Base-by-base conservation (phyloP, 2,888 invertebrate species). In the Phortica okadai region DNA sequence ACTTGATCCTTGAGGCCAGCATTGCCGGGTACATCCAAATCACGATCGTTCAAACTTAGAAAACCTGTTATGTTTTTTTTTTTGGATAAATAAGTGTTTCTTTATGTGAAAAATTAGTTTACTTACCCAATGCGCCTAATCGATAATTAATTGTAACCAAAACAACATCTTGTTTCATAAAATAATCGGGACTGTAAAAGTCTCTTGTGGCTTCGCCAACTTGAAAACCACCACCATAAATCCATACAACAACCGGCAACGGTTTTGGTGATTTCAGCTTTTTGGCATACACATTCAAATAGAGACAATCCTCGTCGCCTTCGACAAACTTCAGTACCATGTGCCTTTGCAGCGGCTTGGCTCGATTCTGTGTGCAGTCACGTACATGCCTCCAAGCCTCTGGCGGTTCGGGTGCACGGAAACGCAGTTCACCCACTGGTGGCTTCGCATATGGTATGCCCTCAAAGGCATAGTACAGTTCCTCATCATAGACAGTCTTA, bases 261-360 rank as follows among this genome's bases (percentile, higher is more conserved):
- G 83, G 87, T 80, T 80, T 81, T 73, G 44, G 77, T 66, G 73
- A 82, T 75, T 50, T 79, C 80, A 91, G 82, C 72, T 82, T 78
- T 77, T 89, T 90, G 0, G 82, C 82, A 76, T 90, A 92, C 0
- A 93, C 89, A 86, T 93, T 93, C 16, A 93, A 82, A 82, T 92
- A 92, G 0, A 93, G 84, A 77, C 93, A 93, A 81, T 93, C 92
- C 85, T 93, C 93, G 14, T 90, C 87, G 2, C 93, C 93, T n/a
- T 86, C 82, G 0, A 81, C 73, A 4, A 81, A 44, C 14, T 91
- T 85, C 50, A 90, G 75, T 0, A 91, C 74, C 50, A 88, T 79
- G 80, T 91, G 87, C 42, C 81, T 82, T 76, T 92, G 92, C 74
- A 90, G 74, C 42, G 90, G 90, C 70, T 89, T 84, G 3, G 85